These are phyloP conservation scores for Xiphias gladius DNA, from an alignment of 2,113 vertebrate species.

Conservation along the genomic window DNA sequence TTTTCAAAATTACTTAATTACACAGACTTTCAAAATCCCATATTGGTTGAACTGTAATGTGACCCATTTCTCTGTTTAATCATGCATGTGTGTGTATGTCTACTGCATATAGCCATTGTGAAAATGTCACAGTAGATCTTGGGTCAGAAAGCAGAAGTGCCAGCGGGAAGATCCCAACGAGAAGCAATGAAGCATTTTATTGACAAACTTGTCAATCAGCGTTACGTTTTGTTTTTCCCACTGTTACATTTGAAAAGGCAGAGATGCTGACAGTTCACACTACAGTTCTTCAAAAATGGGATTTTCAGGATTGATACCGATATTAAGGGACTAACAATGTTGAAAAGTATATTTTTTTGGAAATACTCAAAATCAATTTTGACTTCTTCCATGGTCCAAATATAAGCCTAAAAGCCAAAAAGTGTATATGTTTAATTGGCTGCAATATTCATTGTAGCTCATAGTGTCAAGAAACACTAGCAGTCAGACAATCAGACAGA, in stretches of 20 bases:
- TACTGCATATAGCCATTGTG: conserved; percentile 9
- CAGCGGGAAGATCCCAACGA: neutral
- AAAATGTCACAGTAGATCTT: conserved; percentile 64
- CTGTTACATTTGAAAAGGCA: neutral
- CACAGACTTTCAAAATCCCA: conserved; percentile 1
- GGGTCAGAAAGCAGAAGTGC: conserved; percentile 42
- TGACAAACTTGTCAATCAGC: conserved; percentile 5
- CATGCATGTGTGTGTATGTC: conserved; percentile 23
- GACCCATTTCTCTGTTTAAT: neutral
- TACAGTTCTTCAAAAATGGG: neutral
- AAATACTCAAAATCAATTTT: neutral
- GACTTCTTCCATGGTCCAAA: no score
- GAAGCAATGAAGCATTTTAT: conserved; percentile 33
- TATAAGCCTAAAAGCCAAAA: no score
- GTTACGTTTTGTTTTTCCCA: neutral
- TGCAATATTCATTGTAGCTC: neutral
- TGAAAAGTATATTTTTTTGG: neutral
- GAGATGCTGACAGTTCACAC: neutral
- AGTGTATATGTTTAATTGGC: neutral
- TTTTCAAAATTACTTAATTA: neutral
- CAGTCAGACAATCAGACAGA: neutral
- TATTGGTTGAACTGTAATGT: neutral
- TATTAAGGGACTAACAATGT: neutral
- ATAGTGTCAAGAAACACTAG: neutral
- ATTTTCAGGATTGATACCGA: neutral